Percentiles rank a stretch among this genome's conserved stretches.
Conservation (phyloP, 2,888 invertebrate species). For the Andricus curvator region DNA sequence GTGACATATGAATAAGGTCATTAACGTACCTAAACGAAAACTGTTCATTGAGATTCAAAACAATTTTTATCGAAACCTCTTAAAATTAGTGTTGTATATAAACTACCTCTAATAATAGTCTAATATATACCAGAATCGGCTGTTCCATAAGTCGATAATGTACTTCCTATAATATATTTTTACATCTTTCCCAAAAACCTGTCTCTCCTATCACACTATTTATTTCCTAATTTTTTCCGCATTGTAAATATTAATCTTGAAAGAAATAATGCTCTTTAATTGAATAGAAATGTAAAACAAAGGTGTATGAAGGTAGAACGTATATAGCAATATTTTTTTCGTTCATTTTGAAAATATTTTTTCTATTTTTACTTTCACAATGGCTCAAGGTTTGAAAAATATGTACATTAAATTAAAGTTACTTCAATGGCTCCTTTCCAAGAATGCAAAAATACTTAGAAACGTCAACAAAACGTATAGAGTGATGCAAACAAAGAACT, state of each 20-base stretch:
- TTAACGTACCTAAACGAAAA: slow-evolving; percentile 16
- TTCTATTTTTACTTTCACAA: not conserved
- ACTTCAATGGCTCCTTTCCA: not conserved
- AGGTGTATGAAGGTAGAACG: too few species aligned
- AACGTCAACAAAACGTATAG: not conserved
- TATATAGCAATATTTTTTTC: too few species aligned
- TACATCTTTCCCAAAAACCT: not conserved
- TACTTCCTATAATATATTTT: not conserved
- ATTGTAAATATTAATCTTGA: not conserved
- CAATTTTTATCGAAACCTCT: not conserved
- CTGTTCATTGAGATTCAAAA: not conserved
- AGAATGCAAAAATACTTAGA: not conserved
- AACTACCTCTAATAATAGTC: not conserved
- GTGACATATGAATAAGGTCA: slow-evolving; percentile 27
- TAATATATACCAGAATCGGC: not conserved
- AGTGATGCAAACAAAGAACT: too few species aligned
- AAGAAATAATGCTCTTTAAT: too few species aligned
- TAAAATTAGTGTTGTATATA: not conserved
- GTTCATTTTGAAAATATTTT: not conserved
- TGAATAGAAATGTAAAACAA: not conserved
- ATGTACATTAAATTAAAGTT: not conserved
- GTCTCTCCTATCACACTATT: not conserved
- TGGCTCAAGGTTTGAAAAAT: not conserved
- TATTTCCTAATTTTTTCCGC: not conserved
- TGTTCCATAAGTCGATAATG: not conserved